Base-by-base conservation (phyloP, 2,113 vertebrate genomes). In the Nematolebias whitei region DNA sequence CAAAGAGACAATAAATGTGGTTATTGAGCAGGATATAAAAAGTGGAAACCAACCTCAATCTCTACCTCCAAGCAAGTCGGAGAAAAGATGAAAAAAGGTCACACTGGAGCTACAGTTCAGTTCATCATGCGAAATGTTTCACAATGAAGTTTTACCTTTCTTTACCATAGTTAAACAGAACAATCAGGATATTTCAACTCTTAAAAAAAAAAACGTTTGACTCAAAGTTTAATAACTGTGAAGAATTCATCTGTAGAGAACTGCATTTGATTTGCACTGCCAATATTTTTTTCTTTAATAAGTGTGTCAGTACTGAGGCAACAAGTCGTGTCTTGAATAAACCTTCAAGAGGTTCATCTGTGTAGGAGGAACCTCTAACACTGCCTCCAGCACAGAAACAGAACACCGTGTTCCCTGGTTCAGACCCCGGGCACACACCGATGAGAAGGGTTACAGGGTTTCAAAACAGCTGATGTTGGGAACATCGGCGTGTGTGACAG, bases 401-500 rank as follows among this genome's bases (percentile, higher is more conserved):
- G 59, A 51, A 66, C 70, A 76, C 54, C 16, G 11, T 23, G 62
- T 76, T 53, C 68, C 49, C 53, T 16, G n/a, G 4, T 22, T 14
- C 0, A 43, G 9, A 51, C 50, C 45, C 45, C 3, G 16, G 62
- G 11, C 16, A 60, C 32, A 38, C 52, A 35, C 18, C 12, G 16
- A 1, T n/a, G 19, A 55, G 35, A 19, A 41, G 29, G 20, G 20
- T 20, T 59, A 66, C 41, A 6, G 39, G 48, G 39, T 60, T 45
- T 35, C 1, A 23, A 41, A 82, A 51, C 74, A 76, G 81, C 63
- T 71, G 62, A 74, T 39, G 60, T 65, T 22, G 60, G 71, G 59
- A 78, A 66, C n/a, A n/a, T 69, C 15, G 56, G 63, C 38, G 65
- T 73, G 72, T 60, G n/a, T 78, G 71, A 86, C 68, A 0, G 32